Conservation (phyloP, 2,113 vertebrate genomes). For the Potamarius usumacintae region DNA sequence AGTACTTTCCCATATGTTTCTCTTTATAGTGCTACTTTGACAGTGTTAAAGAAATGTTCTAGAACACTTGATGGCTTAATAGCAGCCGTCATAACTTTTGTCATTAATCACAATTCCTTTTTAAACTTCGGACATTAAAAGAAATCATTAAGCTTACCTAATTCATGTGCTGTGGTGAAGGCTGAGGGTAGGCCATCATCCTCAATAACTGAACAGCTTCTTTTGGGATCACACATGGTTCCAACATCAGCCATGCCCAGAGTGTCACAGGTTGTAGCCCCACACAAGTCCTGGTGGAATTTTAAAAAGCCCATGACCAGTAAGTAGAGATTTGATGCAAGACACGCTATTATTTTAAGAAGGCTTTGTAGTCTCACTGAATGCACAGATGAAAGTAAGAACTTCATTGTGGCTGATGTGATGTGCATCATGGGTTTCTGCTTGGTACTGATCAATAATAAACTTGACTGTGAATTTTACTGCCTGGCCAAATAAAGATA, state of each 20-base stretch:
- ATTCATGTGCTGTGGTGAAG: slow-evolving; percentile 95
- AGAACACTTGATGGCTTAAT: slow-evolving; percentile 22
- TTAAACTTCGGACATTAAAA: not conserved
- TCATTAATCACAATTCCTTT: slow-evolving; percentile 27
- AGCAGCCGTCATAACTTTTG: slow-evolving; percentile 21
- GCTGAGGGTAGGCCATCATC: slow-evolving; percentile 95
- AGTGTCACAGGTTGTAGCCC: slow-evolving; percentile 95
- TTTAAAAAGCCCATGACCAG: slow-evolving; percentile 9
- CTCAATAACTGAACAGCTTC: slow-evolving; percentile 97
- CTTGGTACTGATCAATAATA: slow-evolving; percentile 1
- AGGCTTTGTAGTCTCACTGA: not conserved
- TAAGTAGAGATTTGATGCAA: not conserved
- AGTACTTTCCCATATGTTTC: slow-evolving; percentile 53
- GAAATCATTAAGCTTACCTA: slow-evolving; percentile 76
- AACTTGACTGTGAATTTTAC: slow-evolving; percentile 2
- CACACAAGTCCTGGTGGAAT: slow-evolving; percentile 86
- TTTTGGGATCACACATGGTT: slow-evolving; percentile 96
- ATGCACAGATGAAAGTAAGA: not conserved
- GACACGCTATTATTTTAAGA: slow-evolving; percentile 8
- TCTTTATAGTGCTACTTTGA: slow-evolving; percentile 42
- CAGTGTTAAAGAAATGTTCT: slow-evolving; percentile 36
- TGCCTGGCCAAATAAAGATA: slow-evolving; percentile 16
- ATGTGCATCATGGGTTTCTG: not conserved
- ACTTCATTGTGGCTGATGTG: not conserved
- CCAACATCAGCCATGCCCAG: slow-evolving; percentile 97